These are phyloP conservation scores for Heterodera carotae DNA, from an alignment of 1,140 invertebrate species.

Conservation along the genomic window DNA sequence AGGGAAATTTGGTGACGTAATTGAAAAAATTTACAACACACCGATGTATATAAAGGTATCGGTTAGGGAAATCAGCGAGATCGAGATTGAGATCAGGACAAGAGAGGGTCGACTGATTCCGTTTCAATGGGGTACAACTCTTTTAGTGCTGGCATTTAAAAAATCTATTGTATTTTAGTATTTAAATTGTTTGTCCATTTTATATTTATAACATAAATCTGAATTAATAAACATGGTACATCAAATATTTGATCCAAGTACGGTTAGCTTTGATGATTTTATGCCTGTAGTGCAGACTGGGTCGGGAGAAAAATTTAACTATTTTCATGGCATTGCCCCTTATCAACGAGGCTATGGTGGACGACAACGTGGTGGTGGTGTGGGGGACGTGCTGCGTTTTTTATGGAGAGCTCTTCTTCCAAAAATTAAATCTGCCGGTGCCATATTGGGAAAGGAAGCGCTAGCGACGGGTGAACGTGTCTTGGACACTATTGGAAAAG, in stretches of 20 bases:
- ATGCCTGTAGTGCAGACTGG: neutral
- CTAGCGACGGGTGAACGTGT: neutral
- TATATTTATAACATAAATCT: slow-evolving; percentile 1
- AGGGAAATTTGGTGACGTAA: neutral
- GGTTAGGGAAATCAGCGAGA: neutral
- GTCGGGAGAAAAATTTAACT: neutral
- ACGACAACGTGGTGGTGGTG: slow-evolving; percentile 12
- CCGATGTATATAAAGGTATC: no score
- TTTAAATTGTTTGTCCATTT: neutral
- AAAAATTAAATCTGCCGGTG: neutral
- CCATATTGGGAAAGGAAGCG: slow-evolving; percentile 2
- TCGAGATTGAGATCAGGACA: slow-evolving; percentile 11
- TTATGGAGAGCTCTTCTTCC: neutral
- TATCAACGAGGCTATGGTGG: slow-evolving; percentile 13
- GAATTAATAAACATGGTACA: slow-evolving; percentile 4
- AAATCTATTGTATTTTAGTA: no score
- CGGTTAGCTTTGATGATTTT: neutral
- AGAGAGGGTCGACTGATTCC: slow-evolving; percentile 2
- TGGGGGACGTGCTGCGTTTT: slow-evolving; percentile 9
- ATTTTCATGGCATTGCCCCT: slow-evolving; percentile 3
- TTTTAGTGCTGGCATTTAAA: neutral
- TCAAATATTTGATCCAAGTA: neutral
- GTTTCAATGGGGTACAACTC: slow-evolving; percentile 11
- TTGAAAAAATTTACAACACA: neutral
- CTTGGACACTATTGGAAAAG: neutral